phyloP scores from a whole-genome alignment of 2,797 vertebrate species.

The Cynopterus sphinx region DNA sequence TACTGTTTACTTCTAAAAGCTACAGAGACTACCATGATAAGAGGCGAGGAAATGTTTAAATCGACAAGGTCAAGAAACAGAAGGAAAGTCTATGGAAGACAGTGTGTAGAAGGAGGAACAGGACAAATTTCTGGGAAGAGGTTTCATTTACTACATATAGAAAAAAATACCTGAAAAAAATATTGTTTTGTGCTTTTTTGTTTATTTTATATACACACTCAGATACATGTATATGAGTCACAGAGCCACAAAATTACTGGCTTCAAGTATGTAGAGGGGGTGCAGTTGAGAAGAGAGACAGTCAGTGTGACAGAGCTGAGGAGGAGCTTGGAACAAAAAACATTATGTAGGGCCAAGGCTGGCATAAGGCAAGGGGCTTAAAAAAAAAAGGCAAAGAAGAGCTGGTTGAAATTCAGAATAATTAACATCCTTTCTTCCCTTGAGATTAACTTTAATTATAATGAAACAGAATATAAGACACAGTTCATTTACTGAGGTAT shows the following conservation, averaged over 20 bases:
- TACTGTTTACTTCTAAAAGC: slow-evolving; percentile 24
- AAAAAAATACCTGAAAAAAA: background rate
- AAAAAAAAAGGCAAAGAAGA: background rate
- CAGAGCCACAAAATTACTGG: background rate
- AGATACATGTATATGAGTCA: background rate
- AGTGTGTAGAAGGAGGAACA: background rate
- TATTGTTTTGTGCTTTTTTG: background rate
- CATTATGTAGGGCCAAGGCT: background rate
- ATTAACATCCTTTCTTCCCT: background rate
- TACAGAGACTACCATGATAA: background rate
- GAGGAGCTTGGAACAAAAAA: background rate
- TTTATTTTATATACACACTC: background rate
- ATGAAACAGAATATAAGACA: background rate
- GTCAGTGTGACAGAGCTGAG: background rate
- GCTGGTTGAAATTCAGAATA: background rate
- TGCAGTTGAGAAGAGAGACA: background rate
- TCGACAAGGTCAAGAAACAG: background rate
- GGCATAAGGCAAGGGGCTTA: background rate
- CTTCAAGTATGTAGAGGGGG: background rate
- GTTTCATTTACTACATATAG: background rate
- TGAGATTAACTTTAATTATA: slow-evolving; percentile 18
- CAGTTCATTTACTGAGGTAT: background rate
- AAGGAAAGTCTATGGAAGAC: background rate
- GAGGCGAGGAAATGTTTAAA: background rate
- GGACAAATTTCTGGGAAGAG: background rate